phyloP scores from a whole-genome alignment of 30 jellyfish, hydroid and myxozoan genomes.

The Rhopilema esculentum region DNA sequence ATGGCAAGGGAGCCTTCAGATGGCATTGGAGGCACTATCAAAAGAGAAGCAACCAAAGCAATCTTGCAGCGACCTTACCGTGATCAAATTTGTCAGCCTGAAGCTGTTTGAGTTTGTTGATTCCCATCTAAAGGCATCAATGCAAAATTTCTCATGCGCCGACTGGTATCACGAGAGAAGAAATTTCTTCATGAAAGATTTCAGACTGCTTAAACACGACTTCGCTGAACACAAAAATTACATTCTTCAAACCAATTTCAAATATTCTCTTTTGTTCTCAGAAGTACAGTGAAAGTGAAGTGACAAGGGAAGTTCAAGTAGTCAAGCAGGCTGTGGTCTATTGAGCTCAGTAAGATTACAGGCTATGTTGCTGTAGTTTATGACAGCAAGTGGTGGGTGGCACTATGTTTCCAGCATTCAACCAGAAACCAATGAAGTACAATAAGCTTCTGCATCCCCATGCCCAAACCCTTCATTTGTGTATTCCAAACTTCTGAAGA shows the following conservation, averaged over 20 bases:
- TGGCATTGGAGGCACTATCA: conserved; percentile 72
- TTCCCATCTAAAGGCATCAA: conserved; percentile 6
- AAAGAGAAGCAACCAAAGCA: conserved; percentile 50
- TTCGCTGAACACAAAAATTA: conserved; percentile 39
- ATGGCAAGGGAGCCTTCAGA: conserved; percentile 72
- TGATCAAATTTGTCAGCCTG: conserved; percentile 4
- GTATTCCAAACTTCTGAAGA: not conserved
- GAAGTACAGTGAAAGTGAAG: not conserved
- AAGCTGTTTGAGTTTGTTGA: conserved; percentile 20
- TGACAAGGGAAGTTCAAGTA: no score
- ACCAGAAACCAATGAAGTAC: conserved; percentile 9
- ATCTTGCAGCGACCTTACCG: conserved; percentile 29
- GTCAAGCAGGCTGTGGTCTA: conserved; percentile 22
- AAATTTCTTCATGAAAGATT: conserved; percentile 23
- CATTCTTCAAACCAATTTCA: conserved; percentile 5
- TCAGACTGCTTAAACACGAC: not conserved
- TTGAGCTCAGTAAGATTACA: not conserved
- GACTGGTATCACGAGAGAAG: conserved; percentile 2
- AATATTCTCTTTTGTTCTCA: not conserved
- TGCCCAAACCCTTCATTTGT: conserved; percentile 28
- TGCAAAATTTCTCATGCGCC: not conserved
- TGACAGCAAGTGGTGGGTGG: conserved; percentile 54
- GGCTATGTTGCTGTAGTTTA: conserved; percentile 24
- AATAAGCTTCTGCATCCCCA: conserved; percentile 40
- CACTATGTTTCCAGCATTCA: not conserved